phyloP scores from a whole-genome alignment of 2,113 vertebrate genomes.

The Zosterops hypoxanthus region DNA sequence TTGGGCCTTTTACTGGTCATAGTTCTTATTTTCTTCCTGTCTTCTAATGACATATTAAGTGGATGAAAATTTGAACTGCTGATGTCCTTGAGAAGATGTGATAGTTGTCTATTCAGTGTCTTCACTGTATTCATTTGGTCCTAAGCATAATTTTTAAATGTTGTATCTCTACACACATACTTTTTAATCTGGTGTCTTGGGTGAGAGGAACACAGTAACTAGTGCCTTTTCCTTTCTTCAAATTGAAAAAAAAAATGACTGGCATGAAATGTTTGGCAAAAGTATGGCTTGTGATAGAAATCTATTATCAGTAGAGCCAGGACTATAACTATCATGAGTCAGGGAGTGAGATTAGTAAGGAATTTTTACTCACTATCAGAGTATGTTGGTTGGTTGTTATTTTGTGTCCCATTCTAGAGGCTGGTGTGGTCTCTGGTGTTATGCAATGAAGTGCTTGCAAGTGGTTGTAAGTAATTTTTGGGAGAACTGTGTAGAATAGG shows the following conservation, averaged over 20 bases:
- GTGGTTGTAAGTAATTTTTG: not conserved
- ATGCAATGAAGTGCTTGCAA: not conserved
- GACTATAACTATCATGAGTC: not conserved
- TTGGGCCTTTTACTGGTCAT: not conserved
- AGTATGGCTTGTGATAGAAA: not conserved
- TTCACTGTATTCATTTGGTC: not conserved
- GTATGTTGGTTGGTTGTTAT: not conserved
- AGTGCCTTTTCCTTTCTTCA: not conserved
- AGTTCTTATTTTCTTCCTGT: not conserved
- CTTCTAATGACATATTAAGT: not conserved
- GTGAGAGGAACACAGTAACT: not conserved
- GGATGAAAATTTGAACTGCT: not conserved
- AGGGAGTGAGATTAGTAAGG: not conserved
- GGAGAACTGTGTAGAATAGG: not conserved
- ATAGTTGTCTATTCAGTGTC: not conserved
- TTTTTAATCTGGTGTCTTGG: not conserved
- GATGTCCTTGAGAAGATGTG: not conserved
- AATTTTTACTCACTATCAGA: not conserved
- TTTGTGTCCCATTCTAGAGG: not conserved
- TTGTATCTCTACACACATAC: not conserved
- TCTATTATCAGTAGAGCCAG: too few species aligned
- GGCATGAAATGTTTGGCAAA: not conserved
- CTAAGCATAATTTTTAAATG: not conserved
- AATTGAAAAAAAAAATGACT: not conserved
- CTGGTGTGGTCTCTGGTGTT: not conserved